These are phyloP conservation scores for Potamarius usumacintae DNA, from an alignment of 2,113 vertebrate genomes.

Conservation along the genomic window DNA sequence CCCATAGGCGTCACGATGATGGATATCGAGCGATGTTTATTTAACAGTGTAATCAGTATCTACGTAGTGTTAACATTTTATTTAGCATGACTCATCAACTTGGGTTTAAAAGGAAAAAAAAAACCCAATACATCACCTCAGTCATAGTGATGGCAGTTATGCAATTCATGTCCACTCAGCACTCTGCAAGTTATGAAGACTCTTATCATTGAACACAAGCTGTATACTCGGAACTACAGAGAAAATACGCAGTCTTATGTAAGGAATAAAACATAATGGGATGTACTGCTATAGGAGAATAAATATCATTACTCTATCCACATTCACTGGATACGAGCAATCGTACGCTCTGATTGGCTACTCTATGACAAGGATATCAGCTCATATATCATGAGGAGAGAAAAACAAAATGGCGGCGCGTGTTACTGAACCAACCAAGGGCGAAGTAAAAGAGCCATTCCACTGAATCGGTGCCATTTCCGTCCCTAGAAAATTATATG, in stretches of 20 bases:
- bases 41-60: not conserved
- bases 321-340: too few species aligned
- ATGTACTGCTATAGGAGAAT: too few species aligned
- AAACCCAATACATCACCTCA: not conserved
- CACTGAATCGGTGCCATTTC: too few species aligned
- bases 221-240: not conserved
- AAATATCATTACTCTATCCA: too few species aligned
- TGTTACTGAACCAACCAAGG: too few species aligned
- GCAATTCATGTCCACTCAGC: not conserved
- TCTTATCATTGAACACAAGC: not conserved
- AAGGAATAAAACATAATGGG: not conserved
- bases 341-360: too few species aligned
- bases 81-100: not conserved
- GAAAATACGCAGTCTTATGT: not conserved
- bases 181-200: not conserved
- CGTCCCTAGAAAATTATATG: too few species aligned
- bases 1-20: not conserved
- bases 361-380: too few species aligned
- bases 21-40: not conserved
- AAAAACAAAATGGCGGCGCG: too few species aligned
- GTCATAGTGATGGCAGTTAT: not conserved
- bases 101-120: not conserved
- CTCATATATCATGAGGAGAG: too few species aligned
- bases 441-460: too few species aligned
- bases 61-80: not conserved